Evolutionary conservation across 1,140 invertebrate species (phyloP).

Genomic region (Cotesia typhae): DNA sequence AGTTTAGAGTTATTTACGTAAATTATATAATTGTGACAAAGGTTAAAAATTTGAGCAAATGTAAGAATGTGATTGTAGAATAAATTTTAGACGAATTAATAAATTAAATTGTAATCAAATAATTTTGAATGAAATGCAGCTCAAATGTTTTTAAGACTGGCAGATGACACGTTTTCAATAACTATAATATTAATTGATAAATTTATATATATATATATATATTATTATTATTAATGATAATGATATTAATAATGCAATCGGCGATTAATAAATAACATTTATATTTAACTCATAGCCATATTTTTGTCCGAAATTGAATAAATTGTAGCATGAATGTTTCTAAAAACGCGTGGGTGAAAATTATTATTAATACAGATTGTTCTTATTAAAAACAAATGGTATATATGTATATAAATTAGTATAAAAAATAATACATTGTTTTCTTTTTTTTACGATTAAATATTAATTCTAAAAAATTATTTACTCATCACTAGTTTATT

Average conservation of each 20-base stretch:
- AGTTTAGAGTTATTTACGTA: no score
- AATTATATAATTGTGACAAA: no score
- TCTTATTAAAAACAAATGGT: no score
- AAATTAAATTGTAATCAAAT: slow-evolving; percentile 26
- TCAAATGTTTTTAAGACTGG: slow-evolving; percentile 55
- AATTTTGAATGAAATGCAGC: slow-evolving; percentile 41
- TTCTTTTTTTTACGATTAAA: neutral
- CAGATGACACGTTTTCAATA: slow-evolving; percentile 54
- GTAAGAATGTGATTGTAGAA: slow-evolving; percentile 45
- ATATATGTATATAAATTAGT: slow-evolving; percentile 1
- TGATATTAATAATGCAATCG: no score
- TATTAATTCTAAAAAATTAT: no score
- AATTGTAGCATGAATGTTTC: slow-evolving; percentile 28
- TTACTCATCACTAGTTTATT: no score
- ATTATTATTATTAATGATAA: neutral
- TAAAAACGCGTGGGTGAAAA: slow-evolving; percentile 15
- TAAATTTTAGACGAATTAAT: no score
- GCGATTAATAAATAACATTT: neutral
- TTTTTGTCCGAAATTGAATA: slow-evolving; percentile 37
- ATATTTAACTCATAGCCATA: slow-evolving; percentile 24
- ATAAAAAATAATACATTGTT: slow-evolving; percentile 3
- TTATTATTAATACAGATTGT: slow-evolving; percentile 25
- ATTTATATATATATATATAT: slow-evolving; percentile 6
- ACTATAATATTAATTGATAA: slow-evolving; percentile 22
- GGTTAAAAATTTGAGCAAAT: slow-evolving; percentile 11